Evolutionary conservation across 2,888 invertebrate genomes (phyloP), one percentile per base, ranked within the genome.

Genomic region (Troilus luridus): DNA sequence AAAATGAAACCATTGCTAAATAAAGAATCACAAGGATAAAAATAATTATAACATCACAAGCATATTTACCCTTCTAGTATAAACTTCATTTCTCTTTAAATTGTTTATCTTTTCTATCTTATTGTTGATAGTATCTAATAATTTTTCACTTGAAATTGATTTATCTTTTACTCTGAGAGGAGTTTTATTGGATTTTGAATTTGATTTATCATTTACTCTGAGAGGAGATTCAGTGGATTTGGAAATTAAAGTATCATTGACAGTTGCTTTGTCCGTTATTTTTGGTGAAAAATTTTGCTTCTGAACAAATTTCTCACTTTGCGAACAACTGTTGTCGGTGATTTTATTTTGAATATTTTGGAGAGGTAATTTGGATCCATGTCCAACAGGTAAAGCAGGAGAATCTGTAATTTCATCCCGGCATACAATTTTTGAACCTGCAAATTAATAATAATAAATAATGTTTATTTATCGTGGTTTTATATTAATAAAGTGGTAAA

Each of bases 61-160:
- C 9, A 81, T 77, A 54, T 56, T 77, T 90, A 90, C 90, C 72
- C 27, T 90, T 41, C 58, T 90, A 19, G 90, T 59, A 59, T 90
- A 90, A 59, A 24, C 77, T 27, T 81, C 59, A n/a, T 64, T 90
- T 27, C 77, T 90, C 27, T 81, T 90, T 58, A 90, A 81, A 54
- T 77, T 90, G 41, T 56, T 90, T n/a, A 90, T 54, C 24, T 81
- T 77, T 27, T 72, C 72, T 27, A 81, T 27, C 56, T 90, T 90
- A 41, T 24, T 56, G 24, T 59, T 72, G 24, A 90, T 90, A n/a
- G 72, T 67, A 27, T 90, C 60, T 0, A 81, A 27, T 14, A 90
- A 77, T 17, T 41, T 72, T 77, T 81, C 81, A 24, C 81, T 77
- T 11, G 81, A 81, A 54, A 90, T 72, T 17, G 60, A 21, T 62